These are phyloP conservation scores for Drosophila algonquin DNA, from an alignment of 2,888 invertebrate genomes.

Conservation along the genomic window DNA sequence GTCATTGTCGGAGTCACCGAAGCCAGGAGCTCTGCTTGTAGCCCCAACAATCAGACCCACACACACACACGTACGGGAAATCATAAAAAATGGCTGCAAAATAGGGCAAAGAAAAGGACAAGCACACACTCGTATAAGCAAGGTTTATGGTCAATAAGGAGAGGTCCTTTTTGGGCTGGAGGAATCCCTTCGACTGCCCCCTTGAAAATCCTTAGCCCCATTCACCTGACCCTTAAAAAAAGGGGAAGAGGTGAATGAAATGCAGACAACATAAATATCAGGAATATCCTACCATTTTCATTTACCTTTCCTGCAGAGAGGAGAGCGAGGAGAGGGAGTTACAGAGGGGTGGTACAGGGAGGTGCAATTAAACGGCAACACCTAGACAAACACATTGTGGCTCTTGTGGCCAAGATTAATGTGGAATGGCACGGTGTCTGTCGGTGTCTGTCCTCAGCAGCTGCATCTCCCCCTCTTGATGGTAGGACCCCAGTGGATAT, in stretches of 20 bases:
- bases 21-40: conserved; percentile 51
- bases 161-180: conserved; percentile 64
- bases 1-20: conserved; percentile 66
- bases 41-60: conserved; percentile 4
- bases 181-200: conserved; percentile 67
- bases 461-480: conserved; percentile 44
- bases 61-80: neutral
- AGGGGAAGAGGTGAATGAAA: conserved; percentile 44
- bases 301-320: conserved; percentile 27
- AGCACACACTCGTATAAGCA: conserved; percentile 14
- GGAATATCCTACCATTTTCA: conserved; percentile 56
- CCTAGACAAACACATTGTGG: conserved; percentile 66
- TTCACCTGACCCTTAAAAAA: conserved; percentile 50
- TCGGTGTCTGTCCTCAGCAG: neutral
- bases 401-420: conserved; percentile 59
- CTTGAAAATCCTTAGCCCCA: conserved; percentile 59
- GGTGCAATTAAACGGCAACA: conserved; percentile 67
- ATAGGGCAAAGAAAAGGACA: conserved; percentile 18
- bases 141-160: conserved; percentile 74
- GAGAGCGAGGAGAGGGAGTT: conserved; percentile 9
- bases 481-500: conserved; percentile 1
- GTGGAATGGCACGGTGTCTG: conserved; percentile 25
- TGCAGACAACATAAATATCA: conserved; percentile 70
- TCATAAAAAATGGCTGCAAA: conserved; percentile 37
- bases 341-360: neutral